Conservation (phyloP, 2,888 invertebrate genomes). For the Prosapia bicincta region DNA sequence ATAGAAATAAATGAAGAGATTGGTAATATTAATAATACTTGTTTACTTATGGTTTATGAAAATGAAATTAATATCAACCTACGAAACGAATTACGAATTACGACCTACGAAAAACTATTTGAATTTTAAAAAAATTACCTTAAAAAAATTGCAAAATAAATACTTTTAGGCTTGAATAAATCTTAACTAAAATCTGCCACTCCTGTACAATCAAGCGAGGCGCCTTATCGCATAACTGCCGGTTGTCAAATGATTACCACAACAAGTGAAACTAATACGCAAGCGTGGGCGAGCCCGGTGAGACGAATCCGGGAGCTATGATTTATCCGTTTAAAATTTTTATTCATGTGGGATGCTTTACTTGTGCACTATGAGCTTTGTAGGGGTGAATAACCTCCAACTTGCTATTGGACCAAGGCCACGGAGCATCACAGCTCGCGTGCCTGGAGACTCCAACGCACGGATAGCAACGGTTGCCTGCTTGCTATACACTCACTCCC, state of each 20-base stretch:
- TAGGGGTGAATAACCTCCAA: background rate
- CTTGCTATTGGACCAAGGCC: background rate
- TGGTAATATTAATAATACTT: no score
- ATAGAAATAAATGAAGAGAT: no score
- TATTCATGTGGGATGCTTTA: background rate
- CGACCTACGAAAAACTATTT: no score
- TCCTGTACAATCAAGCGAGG: background rate
- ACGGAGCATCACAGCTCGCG: background rate
- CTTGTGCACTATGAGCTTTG: background rate
- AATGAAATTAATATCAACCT: no score
- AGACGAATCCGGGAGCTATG: background rate
- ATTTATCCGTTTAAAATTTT: background rate
- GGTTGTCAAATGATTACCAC: background rate
- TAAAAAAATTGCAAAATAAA: no score
- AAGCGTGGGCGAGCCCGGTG: background rate
- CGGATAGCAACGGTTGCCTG: background rate
- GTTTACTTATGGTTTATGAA: no score
- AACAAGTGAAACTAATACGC: background rate
- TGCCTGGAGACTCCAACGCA: background rate
- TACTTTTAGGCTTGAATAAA: no score
- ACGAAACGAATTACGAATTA: no score
- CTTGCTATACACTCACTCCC: background rate
- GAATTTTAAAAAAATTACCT: no score
- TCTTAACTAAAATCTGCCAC: no score
- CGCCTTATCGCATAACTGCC: background rate